phyloP scores from a whole-genome alignment of 53 echinoderm and acorn worm genomes.

The Echinarachnius parma region DNA sequence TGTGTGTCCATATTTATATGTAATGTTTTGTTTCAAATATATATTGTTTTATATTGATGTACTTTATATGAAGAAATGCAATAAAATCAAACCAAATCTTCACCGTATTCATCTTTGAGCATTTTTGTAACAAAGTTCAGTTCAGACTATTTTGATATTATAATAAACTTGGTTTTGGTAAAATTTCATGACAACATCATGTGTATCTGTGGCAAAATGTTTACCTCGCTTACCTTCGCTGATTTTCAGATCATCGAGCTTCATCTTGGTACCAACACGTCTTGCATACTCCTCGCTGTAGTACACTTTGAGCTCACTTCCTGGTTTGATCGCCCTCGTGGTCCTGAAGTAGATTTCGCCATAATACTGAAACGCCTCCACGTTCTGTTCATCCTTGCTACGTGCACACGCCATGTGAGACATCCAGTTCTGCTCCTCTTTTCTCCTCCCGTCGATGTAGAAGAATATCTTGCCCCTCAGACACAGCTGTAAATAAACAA shows the following conservation, averaged over 20 bases:
- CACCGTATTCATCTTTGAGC: too few species aligned
- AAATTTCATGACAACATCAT: too few species aligned
- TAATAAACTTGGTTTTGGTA: too few species aligned
- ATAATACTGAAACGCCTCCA: constrained; percentile 19
- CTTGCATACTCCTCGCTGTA: constrained; percentile 4
- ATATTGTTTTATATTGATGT: too few species aligned
- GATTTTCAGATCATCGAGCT: background rate
- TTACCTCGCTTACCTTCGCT: background rate
- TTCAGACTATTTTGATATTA: too few species aligned
- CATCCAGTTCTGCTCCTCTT: constrained; percentile 7
- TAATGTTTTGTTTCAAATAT: too few species aligned
- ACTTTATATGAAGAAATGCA: too few species aligned
- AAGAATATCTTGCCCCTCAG: background rate
- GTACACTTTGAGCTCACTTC: constrained; percentile 22
- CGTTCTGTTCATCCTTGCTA: constrained; percentile 18
- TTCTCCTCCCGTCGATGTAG: constrained; percentile 11
- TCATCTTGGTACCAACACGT: background rate
- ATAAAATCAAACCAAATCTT: too few species aligned
- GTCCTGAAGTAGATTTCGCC: constrained; percentile 31
- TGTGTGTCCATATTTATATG: too few species aligned
- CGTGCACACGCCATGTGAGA: constrained; percentile 5
- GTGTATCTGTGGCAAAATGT: too few species aligned
- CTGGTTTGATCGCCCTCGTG: constrained; percentile 23
- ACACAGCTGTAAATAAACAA: constrained; percentile 2
- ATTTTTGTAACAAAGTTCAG: too few species aligned